These are phyloP conservation scores for Esox lucius DNA, from an alignment of 2,797 vertebrate species.

Conservation along the genomic window DNA sequence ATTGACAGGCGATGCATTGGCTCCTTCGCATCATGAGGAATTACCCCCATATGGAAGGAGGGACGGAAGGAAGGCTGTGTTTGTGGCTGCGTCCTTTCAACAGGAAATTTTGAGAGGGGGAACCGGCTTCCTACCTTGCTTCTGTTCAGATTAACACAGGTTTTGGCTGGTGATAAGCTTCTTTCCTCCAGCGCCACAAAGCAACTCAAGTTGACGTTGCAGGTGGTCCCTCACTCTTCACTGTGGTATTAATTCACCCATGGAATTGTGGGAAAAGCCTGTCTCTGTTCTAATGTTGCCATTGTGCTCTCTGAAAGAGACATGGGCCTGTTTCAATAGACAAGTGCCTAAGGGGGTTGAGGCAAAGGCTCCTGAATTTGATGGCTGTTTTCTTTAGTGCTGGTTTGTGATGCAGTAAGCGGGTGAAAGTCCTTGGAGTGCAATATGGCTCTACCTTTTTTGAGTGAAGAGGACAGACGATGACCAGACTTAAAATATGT, in stretches of 20 bases:
- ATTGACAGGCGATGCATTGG: background rate
- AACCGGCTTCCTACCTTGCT: background rate
- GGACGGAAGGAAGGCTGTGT: background rate
- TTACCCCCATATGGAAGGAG: background rate
- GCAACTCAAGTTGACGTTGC: background rate
- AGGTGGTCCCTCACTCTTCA: conserved; percentile 5
- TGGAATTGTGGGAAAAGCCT: background rate
- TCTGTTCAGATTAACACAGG: background rate
- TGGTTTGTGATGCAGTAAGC: background rate
- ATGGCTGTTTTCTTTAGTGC: background rate
- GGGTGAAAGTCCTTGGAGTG: background rate
- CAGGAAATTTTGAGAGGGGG: background rate
- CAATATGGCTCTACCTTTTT: background rate
- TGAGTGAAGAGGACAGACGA: background rate
- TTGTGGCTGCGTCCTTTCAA: background rate
- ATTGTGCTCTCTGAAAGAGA: background rate
- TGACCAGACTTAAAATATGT: background rate
- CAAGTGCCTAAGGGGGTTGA: background rate
- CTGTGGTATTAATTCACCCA: background rate
- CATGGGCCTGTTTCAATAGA: background rate
- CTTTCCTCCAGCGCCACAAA: background rate
- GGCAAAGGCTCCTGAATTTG: background rate
- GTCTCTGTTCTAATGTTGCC: background rate
- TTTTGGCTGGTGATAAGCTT: background rate
- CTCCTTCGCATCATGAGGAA: background rate